Conservation (phyloP, 2,888 invertebrate species). For the Priocnemis perturbator region DNA sequence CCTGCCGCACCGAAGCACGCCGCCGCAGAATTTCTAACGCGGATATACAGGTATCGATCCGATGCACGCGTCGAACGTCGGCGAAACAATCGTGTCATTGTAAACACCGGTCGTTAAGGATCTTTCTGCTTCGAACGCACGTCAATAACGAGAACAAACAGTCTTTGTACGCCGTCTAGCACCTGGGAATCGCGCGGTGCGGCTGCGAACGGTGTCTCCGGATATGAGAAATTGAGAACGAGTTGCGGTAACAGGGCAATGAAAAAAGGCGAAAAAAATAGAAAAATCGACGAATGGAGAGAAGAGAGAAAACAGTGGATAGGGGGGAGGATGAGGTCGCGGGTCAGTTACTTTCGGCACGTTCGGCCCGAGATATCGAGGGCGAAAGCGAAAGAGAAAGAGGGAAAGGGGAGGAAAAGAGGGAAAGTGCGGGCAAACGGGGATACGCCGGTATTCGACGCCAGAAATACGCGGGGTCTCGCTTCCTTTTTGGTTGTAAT, state of each 20-base stretch:
- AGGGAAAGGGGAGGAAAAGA: slow-evolving; percentile 7
- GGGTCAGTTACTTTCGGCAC: slow-evolving; percentile 1
- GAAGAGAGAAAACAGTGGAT: not conserved
- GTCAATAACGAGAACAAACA: too few relatives aligned
- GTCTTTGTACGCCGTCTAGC: not conserved
- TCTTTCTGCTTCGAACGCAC: too few relatives aligned
- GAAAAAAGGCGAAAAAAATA: not conserved
- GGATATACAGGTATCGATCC: too few relatives aligned
- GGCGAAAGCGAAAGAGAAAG: slow-evolving; percentile 21
- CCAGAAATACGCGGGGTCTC: slow-evolving; percentile 45
- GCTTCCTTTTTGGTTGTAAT: slow-evolving; percentile 50
- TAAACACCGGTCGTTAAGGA: too few relatives aligned
- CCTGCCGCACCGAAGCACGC: too few relatives aligned
- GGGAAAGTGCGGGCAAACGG: slow-evolving; percentile 26
- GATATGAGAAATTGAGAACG: not conserved
- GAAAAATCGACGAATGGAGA: not conserved
- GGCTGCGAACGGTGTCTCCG: not conserved
- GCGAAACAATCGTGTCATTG: too few relatives aligned
- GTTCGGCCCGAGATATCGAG: not conserved
- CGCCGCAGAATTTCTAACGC: not conserved
- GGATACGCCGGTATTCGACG: slow-evolving; percentile 16
- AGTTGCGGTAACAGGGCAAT: not conserved
- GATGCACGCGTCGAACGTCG: too few relatives aligned
- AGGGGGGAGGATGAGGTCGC: not conserved
- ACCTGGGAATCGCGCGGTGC: not conserved